Evolutionary conservation across 1,140 invertebrate genomes (phyloP).

Genomic region (Leguminivora glycinivorella): DNA sequence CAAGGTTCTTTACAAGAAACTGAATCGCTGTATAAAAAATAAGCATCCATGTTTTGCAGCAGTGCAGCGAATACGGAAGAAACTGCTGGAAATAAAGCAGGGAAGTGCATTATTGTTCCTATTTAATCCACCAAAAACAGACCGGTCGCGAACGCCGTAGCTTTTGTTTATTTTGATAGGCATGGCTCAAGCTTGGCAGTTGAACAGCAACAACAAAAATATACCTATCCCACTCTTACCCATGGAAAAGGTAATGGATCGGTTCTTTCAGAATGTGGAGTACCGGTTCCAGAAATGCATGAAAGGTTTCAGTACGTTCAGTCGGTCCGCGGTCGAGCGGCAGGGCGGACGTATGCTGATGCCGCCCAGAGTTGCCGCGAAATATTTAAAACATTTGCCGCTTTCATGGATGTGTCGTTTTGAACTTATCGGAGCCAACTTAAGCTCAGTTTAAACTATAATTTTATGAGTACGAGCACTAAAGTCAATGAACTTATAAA

Average conservation of each 20-base stretch:
- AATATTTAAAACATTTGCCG: constrained; percentile 51
- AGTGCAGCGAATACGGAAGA: background rate
- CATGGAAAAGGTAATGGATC: constrained; percentile 37
- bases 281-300: constrained; percentile 53
- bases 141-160: constrained; percentile 39
- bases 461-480: background rate
- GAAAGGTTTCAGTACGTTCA: constrained; percentile 67
- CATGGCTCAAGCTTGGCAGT: constrained; percentile 43
- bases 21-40: background rate
- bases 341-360: constrained; percentile 49
- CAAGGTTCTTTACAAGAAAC: too few species aligned
- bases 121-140: constrained; percentile 49
- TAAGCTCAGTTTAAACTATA: constrained; percentile 24
- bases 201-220: constrained; percentile 33
- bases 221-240: constrained; percentile 45
- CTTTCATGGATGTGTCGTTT: constrained; percentile 41
- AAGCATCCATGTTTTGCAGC: background rate
- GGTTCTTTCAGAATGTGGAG: constrained; percentile 53
- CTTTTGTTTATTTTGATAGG: constrained; percentile 68
- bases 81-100: constrained; percentile 21
- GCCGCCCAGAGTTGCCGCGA: constrained; percentile 45
- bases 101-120: constrained; percentile 32
- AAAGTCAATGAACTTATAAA: background rate
- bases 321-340: constrained; percentile 61
- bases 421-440: constrained; percentile 32